Conservation (phyloP, 2,113 vertebrate species). For the Otus sunia region DNA sequence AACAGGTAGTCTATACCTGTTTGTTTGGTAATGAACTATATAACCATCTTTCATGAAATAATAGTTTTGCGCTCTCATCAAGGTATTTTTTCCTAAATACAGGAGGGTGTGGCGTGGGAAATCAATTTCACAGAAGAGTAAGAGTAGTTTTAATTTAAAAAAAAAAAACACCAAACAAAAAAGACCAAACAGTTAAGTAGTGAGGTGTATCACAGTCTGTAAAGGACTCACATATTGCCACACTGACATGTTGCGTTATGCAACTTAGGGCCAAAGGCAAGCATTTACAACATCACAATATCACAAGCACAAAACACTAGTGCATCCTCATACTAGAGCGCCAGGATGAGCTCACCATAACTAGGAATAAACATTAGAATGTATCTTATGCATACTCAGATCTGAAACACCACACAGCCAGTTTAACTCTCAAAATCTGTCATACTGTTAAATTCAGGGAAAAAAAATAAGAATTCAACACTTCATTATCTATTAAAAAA, state of each 20-base stretch:
- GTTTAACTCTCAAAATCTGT: not conserved
- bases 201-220: not conserved
- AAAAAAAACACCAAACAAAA: no score
- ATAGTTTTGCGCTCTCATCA: not conserved
- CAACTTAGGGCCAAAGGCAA: not conserved
- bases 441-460: no score
- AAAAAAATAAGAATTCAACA: not conserved
- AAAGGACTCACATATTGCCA: not conserved
- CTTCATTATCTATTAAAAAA: not conserved
- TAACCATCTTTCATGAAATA: not conserved
- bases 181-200: not conserved
- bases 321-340: not conserved
- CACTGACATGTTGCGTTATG: accelerated
- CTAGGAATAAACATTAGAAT: not conserved
- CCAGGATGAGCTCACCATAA: not conserved
- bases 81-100: not conserved
- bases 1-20: not conserved
- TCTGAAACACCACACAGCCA: not conserved
- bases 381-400: not conserved
- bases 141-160: not conserved
- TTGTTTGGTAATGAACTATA: not conserved
- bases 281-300: not conserved
- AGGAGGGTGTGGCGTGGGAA: accelerated
- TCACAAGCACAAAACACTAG: not conserved
- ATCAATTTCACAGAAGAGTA: not conserved